A percentile compares a stretch with the other conserved stretches of the same genome.
phyloP scores from a whole-genome alignment of 2,888 invertebrate genomes.

The Criorhina ranunculi region DNA sequence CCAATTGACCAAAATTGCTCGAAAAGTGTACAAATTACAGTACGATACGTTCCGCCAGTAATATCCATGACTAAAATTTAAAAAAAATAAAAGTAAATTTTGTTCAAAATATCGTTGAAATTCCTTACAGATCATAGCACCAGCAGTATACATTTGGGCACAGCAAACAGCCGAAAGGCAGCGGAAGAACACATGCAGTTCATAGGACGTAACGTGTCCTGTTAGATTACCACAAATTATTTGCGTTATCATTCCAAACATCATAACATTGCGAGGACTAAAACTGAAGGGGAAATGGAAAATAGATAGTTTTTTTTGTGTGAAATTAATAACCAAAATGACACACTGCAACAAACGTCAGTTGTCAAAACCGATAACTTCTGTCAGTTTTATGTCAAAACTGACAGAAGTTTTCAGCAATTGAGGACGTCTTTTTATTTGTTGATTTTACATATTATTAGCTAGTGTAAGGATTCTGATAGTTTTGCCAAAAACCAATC shows the following conservation, averaged over 20 bases:
- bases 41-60: conserved; percentile 84
- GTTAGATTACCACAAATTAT: conserved; percentile 84
- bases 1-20: conserved; percentile 85
- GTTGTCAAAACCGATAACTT: conserved; percentile 22
- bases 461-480: conserved; percentile 45
- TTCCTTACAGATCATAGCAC: conserved; percentile 84
- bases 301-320: neutral
- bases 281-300: conserved; percentile 79
- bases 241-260: conserved; percentile 85
- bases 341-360: neutral
- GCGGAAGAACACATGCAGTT: conserved; percentile 84
- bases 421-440: conserved; percentile 13
- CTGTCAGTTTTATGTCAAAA: neutral
- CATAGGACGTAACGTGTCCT: conserved; percentile 84
- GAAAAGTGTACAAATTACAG: conserved; percentile 83
- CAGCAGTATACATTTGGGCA: conserved; percentile 85
- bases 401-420: conserved; percentile 13
- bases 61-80: conserved; percentile 83
- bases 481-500: conserved; percentile 6
- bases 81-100: neutral
- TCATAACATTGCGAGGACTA: conserved; percentile 84
- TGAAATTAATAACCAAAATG: neutral
- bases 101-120: neutral
- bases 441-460: conserved; percentile 7
- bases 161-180: conserved; percentile 85